Base-by-base conservation (phyloP, 2,113 vertebrate genomes). In the Vulpes vulpes region DNA sequence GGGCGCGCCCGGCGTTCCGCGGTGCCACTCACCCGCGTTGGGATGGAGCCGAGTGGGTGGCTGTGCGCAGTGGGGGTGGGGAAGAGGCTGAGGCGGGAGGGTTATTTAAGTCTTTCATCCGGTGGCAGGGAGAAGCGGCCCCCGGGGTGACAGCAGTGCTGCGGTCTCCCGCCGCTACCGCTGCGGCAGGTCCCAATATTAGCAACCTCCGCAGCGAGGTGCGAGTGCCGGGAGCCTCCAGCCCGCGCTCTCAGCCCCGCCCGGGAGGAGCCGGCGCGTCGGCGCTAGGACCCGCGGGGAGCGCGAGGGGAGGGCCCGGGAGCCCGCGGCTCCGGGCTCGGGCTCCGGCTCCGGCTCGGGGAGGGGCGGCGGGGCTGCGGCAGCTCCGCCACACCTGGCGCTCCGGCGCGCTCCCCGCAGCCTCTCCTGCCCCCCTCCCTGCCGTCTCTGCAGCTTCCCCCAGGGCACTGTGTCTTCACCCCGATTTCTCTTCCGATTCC, bases 91-190 rank as follows among this genome's bases (percentile, higher is more conserved):
- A 85, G 55, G 79, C 92, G 32, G 93, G 81, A 97, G 90, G 95
- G 90, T 94, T 97, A 97, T 98, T 97, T 95, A 96, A 97, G 82
- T 97, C 93, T 98, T 96, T 94, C 96, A 79, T 97, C 85, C 59
- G 85, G 93, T 79, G 94, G 96, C 96, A 89, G 96, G 15, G 88
- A 93, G 93, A 79, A 91, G 87, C 86, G 51, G 85, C 95, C 96
- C 93, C 97, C 32, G 78, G 91, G 95, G 93, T 97, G 96, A 92
- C 96, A 69, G 97, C 96, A 98, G 79, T 89, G 92, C 87, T 51
- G 87, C 95, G 89, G 93, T 95, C 96, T 95, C 96, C 95, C 19
- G 96, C 91, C 86, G 93, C 95, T 90, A 14, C 82, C 55, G 83
- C 89, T 88, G 96, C 93, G 84, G 97, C 97, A 97, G 94, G 97